Base-by-base conservation (phyloP, 2,113 vertebrate species). In the Anhinga anhinga region DNA sequence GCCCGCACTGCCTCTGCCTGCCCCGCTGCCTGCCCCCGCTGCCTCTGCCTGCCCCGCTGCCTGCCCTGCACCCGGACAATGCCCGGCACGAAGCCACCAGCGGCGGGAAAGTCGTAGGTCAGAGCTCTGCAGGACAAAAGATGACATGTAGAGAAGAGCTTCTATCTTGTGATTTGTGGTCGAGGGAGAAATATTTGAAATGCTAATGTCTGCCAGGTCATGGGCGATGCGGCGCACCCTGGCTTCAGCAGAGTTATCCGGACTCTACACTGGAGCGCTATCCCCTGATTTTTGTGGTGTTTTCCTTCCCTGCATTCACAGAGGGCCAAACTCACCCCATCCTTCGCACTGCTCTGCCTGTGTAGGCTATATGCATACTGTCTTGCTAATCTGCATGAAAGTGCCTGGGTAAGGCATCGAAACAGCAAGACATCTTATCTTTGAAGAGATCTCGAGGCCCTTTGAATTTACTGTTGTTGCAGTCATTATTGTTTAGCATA, bases 401-500 rank as follows among this genome's bases (percentile, higher is more conserved):
- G 92, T 87, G 83, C 80, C 72, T 36, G 85, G 63, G 30, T 66
- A 83, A 83, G 94, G 84, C 93, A 94, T 70, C 5, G 21, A 91
- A 97, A 77, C 89, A 91, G 92, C 92, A 97, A 95, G 91, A 85
- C 91, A 55, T 62, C 67, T 90, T 96, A 93, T 97, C 94, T 88
- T 88, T 82, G 82, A 97, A 96, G 89, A 81, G 89, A 95, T 96
- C 91, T 95, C 5, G 66, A 90, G 66, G 72, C 85, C 82, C 92
- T 96, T 95, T 67, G 92, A 86, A 53, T 70, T 96, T 70, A 82
- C 72, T 97, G 93, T 90, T 87, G 86, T 77, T 83, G 86, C 89
- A 90, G 90, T 95, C 87, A 74, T 92, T 84, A 79, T 94, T 93
- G 90, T 72, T 95, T 96, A 94, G 84, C 93, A 97, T 92, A 96